These are phyloP conservation scores for Euclidia mi DNA, from an alignment of 2,888 invertebrate species.

Conservation along the genomic window DNA sequence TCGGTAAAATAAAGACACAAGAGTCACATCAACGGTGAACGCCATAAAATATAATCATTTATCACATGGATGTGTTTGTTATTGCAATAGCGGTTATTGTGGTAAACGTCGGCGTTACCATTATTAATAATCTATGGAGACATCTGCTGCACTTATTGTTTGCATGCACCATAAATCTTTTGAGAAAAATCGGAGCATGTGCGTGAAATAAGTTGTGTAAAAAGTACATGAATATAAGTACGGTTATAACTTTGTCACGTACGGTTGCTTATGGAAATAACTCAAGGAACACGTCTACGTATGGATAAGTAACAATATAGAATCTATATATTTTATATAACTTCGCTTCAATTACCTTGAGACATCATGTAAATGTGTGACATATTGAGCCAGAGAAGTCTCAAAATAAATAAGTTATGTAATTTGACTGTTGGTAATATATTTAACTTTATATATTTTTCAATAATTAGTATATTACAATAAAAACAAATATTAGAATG, in stretches of 20 bases:
- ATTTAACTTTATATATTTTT: too few relatives aligned
- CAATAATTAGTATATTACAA: too few relatives aligned
- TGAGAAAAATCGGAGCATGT: slow-evolving; percentile 52
- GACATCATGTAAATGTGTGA: too few relatives aligned
- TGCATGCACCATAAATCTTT: slow-evolving; percentile 65
- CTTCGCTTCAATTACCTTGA: too few relatives aligned
- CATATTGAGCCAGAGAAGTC: too few relatives aligned
- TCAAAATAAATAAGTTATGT: too few relatives aligned
- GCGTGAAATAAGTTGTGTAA: slow-evolving; percentile 59
- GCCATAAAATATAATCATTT: slow-evolving; percentile 88
- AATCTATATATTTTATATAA: too few relatives aligned
- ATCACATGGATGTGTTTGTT: slow-evolving; percentile 86
- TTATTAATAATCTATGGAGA: slow-evolving; percentile 81
- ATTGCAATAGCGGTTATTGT: slow-evolving; percentile 83
- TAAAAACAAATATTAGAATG: too few relatives aligned
- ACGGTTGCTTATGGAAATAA: too few relatives aligned
- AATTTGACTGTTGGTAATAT: too few relatives aligned
- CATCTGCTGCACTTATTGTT: slow-evolving; percentile 82
- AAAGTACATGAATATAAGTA: slow-evolving; percentile 28
- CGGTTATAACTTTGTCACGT: slow-evolving; percentile 11
- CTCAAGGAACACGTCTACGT: too few relatives aligned
- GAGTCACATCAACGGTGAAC: slow-evolving; percentile 81
- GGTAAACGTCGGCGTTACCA: slow-evolving; percentile 86
- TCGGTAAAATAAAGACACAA: slow-evolving; percentile 84
- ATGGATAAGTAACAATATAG: too few relatives aligned